Base-by-base conservation (phyloP, 2,888 invertebrate species). In the Stenolophus ochropezus region DNA sequence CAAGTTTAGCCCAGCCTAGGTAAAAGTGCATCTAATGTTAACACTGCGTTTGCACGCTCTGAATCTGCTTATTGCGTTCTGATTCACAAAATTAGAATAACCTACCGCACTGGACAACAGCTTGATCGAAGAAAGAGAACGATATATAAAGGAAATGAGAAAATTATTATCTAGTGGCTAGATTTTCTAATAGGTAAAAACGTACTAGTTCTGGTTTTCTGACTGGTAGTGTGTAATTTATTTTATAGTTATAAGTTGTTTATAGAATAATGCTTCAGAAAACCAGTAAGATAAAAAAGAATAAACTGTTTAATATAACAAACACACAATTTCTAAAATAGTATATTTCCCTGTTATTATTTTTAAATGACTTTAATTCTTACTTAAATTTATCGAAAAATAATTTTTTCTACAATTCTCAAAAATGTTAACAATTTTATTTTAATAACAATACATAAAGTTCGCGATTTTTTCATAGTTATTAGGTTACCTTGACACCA, bases 41-140 rank as follows among this genome's bases (percentile, higher is more conserved):
- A 61, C 21, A 25, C n/a, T 21, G 58, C 76, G 33, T 58, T 76
- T 76, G 58, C 58, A 76, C 76, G 76, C 76, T 76, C 76, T 76
- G 21, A 76, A 76, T 76, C 58, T 14, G 18, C 23, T 23, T 4
- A 20, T 14, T 56, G 33, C 76, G 76, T 25, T 33, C 76, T 76
- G 58, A 76, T 76, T 76, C 76, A 76, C 76, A 56, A 76, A 76
- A 76, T 76, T 58, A 76, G 76, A 76, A 56, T 76, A n/a, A 8
- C 33, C 1, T 18, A 20, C 71, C 20, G 14, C 20, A 51, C 18
- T 53, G 51, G 53, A 51, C 74, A 75, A 51, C 25, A 21, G 73
- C 21, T 11, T 49, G 20, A 73, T 69, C 69, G 47, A 73, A 73
- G 73, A 18, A 73, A 73, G 14, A 25, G 61, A 61, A 8, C 25